These are phyloP conservation scores for Rhopalosiphum padi DNA, from an alignment of 1,140 invertebrate species.

Conservation along the genomic window DNA sequence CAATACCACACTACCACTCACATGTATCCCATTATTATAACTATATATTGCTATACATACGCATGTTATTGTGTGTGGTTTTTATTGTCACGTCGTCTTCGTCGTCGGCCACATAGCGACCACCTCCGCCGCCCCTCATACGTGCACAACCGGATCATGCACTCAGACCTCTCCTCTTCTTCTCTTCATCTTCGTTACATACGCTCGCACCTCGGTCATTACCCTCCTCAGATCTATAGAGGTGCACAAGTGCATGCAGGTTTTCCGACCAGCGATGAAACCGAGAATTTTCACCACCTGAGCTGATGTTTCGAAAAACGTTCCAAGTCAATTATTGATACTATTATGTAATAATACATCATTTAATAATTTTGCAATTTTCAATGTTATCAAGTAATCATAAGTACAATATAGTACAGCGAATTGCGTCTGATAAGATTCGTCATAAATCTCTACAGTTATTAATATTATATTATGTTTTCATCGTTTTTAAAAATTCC, in stretches of 20 bases:
- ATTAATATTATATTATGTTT: too few species aligned
- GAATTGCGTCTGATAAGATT: too few species aligned
- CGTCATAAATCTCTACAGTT: too few species aligned
- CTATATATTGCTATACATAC: neutral
- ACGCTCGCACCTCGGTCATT: constrained; percentile 29
- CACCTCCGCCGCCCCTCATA: neutral
- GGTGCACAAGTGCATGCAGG: neutral
- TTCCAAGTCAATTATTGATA: neutral
- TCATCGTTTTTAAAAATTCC: too few species aligned
- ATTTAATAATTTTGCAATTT: neutral
- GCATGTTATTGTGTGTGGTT: constrained; percentile 19
- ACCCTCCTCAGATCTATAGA: neutral
- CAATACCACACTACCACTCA: neutral
- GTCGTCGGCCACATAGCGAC: neutral
- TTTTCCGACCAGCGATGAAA: neutral
- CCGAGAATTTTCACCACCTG: neutral
- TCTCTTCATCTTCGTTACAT: neutral
- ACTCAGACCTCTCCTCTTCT: neutral
- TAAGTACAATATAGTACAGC: too few species aligned
- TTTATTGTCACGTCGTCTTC: constrained; percentile 14
- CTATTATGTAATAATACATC: too few species aligned
- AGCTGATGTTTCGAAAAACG: neutral
- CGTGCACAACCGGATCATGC: constrained; percentile 23
- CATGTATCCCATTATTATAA: neutral
- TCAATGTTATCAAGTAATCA: neutral